Evolutionary conservation across 2,113 vertebrate genomes (phyloP), one percentile per base, ranked within the genome.

Genomic region (Halcyon senegalensis): DNA sequence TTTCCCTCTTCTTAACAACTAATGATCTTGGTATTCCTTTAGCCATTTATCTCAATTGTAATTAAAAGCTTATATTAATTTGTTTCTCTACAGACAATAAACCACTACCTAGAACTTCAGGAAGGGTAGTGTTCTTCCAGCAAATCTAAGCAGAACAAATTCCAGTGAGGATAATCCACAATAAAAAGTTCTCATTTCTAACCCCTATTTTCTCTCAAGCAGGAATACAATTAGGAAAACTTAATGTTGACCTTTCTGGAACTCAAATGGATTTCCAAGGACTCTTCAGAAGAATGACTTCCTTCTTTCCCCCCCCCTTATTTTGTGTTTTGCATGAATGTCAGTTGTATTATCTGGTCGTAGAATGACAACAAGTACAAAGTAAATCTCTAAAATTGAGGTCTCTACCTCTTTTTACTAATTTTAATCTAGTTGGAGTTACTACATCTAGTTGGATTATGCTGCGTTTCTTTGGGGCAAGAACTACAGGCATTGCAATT

Each of bases 401-500:
- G 20, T 48, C 30, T 85, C 82, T 8, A 23, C 16, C 0, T 7
- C 13, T 88, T 58, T 10, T 56, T 12, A 15, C 9, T 63, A 39
- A 13, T 35, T 87, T 76, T 79, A 75, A 13, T 33, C 18, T 80
- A 25, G 10, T 72, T 83, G 15, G 4, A 31, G 18, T 89, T 84
- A 24, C 17, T 84, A 8, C 23, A 15, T 19, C 43, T 43, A 43
- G 43, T 43, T 43, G 43, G 4, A 24, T 59, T 80, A 30, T 44
- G 9, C 43, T 48, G 18, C 10, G 4, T n/a, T 11, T 85, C 5
- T 79, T 44, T 46, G 27, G n/a, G 18, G 24, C 58, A 80, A 92
- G 44, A 78, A 15, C 64, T 94, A 43, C 43, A 98, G 98, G 95
- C 98, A 95, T 27, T 92, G 27, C 20, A 91, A 93, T 74, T 87